A percentile compares a stretch with the other conserved stretches of the same genome.
Evolutionary conservation across 1,140 invertebrate genomes (phyloP).

Genomic region (Lamellibrachia luymesi): DNA sequence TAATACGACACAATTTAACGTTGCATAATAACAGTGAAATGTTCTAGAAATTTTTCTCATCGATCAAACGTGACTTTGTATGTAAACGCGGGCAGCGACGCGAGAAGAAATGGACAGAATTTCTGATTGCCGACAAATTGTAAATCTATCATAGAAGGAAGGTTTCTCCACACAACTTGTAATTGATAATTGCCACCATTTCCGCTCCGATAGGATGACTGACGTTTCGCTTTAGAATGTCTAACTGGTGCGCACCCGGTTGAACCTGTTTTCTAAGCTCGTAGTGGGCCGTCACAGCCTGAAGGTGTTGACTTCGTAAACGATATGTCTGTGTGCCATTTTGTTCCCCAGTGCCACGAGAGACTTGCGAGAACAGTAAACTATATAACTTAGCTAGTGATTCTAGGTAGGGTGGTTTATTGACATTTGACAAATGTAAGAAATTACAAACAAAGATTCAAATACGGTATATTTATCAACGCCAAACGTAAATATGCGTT

Average conservation of each 20-base stretch:
- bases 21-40: not conserved
- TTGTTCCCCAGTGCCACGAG: not conserved
- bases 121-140: not conserved
- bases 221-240: not conserved
- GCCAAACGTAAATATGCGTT: too few species aligned
- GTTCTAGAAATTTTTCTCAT: not conserved
- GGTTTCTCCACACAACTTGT: not conserved
- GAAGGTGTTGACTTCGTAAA: not conserved
- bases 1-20: not conserved
- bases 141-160: not conserved
- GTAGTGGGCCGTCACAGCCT: not conserved
- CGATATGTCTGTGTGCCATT: not conserved
- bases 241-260: not conserved
- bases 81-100: not conserved
- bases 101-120: not conserved
- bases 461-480: not conserved
- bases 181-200: conserved; percentile 5
- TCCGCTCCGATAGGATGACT: not conserved
- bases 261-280: not conserved
- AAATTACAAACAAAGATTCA: not conserved
- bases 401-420: not conserved
- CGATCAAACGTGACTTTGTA: not conserved
- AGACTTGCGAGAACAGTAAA: not conserved
- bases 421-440: not conserved
- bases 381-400: not conserved